Percentiles rank a stretch among this genome's conserved stretches.
phyloP scores from a whole-genome alignment of 2,888 invertebrate genomes.

The Eudasyphora cyanicolor region DNA sequence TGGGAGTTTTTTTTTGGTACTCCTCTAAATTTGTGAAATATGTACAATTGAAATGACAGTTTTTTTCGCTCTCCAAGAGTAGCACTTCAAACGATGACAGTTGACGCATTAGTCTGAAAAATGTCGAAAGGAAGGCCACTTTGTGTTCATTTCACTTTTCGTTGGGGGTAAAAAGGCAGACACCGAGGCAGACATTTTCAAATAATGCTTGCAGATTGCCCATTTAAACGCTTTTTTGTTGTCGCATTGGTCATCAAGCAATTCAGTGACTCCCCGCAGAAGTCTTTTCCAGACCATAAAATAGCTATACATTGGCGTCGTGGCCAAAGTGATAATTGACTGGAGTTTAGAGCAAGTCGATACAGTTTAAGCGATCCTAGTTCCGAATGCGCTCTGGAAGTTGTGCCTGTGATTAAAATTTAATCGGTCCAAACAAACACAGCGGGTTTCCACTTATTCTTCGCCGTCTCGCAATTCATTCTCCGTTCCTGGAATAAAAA shows the following conservation, averaged over 20 bases:
- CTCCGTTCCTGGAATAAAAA: not conserved
- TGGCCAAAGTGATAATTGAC: too few species aligned
- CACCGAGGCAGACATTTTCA: not conserved
- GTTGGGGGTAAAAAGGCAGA: not conserved
- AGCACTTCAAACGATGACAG: slow-evolving; percentile 36
- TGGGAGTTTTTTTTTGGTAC: slow-evolving; percentile 16
- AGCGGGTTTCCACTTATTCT: not conserved
- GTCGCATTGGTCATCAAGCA: not conserved
- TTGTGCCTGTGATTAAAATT: too few species aligned
- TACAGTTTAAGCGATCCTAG: too few species aligned
- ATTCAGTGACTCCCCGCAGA: not conserved
- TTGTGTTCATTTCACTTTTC: not conserved
- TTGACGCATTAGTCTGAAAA: slow-evolving; percentile 34
- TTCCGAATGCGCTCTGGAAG: too few species aligned
- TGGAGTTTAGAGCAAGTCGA: too few species aligned
- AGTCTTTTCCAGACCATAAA: not conserved
- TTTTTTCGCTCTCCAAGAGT: slow-evolving; percentile 17
- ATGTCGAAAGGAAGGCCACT: not conserved
- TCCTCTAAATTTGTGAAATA: slow-evolving; percentile 31
- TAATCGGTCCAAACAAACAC: not conserved
- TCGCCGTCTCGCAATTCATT: not conserved
- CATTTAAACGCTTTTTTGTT: not conserved
- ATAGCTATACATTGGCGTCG: too few species aligned
- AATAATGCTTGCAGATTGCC: not conserved
- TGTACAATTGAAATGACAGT: slow-evolving; percentile 18